These are phyloP conservation scores for Pterocles burchelli DNA, from an alignment of 2,113 vertebrate species.

Conservation along the genomic window DNA sequence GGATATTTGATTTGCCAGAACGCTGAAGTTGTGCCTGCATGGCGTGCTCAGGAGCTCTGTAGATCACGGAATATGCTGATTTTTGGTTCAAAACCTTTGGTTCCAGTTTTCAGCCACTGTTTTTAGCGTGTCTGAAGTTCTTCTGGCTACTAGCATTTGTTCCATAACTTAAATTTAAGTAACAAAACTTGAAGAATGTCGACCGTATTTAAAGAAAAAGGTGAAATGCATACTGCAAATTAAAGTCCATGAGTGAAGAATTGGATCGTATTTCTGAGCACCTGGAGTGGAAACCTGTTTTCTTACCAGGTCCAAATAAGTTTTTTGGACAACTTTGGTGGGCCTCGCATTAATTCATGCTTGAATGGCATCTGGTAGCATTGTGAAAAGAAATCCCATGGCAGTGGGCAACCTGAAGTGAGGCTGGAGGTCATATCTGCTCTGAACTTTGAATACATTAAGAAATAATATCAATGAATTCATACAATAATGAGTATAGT, in stretches of 20 bases:
- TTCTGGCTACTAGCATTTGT: background rate
- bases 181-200: background rate
- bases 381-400: background rate
- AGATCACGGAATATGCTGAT: background rate
- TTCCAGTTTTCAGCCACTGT: background rate
- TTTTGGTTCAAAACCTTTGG: background rate
- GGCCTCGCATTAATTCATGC: fast-evolving
- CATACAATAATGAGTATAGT: fast-evolving
- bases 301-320: background rate
- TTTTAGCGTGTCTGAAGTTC: background rate
- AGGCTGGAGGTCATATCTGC: background rate
- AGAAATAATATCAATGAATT: background rate
- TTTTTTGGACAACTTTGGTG: background rate
- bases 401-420: background rate
- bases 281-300: background rate
- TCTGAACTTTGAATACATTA: background rate
- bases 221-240: background rate
- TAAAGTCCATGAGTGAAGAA: fast-evolving
- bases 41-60: background rate
- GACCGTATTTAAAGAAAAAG: background rate
- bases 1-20: background rate
- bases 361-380: background rate
- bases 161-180: background rate
- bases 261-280: background rate
- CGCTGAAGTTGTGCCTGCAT: background rate